Base-by-base conservation (phyloP, 1,140 invertebrate species). In the Aphelenchoides besseyi region DNA sequence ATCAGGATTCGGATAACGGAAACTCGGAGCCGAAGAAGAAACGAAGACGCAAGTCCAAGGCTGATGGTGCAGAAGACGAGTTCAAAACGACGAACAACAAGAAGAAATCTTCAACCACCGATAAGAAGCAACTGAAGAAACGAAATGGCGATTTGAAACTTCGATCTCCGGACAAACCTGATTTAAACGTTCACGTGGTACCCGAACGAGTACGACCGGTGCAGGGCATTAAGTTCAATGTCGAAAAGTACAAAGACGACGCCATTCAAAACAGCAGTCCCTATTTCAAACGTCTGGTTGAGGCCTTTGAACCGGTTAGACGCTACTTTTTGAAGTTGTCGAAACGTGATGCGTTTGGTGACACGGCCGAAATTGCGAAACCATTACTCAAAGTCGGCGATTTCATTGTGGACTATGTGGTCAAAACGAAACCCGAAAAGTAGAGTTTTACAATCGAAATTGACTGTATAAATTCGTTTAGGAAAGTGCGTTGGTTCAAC, bases 371-470 rank as follows among this genome's bases (percentile, higher is more conserved):
- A 33, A 61, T 30, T 26, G 59, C 59, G n/a, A 30, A 61, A n/a
- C 59, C 63, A 23, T 30, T 66, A 16, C 63, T 33, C 28, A 66
- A 66, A 66, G 32, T 66, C 23, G 63, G 63, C 9, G 63, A 66
- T 53, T 66, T 66, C 30, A 66, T 66, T 53, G 63, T 66, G 16
- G 32, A 66, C 30, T 66, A 36, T 33, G 32, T 66, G n/a, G 41
- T 48, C 41, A 48, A 48, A 5, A 59, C 5, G 5, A 66, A 29
- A 53, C 1, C 63, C 32, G 36, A 66, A 30, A 66, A 37, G 63
- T 66, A n/a, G 3, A 36, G 63, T 66, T 29, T n/a, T 0, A 33
- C 30, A 23, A 36, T 18, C 1, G 26, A 53, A 18, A 28, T 12
- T 0, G 1, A 1, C 29, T 59, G 12, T n/a, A 12, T 3, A 28